Evolutionary conservation across 2,113 vertebrate genomes (phyloP).

Genomic region (Mustela nigripes): DNA sequence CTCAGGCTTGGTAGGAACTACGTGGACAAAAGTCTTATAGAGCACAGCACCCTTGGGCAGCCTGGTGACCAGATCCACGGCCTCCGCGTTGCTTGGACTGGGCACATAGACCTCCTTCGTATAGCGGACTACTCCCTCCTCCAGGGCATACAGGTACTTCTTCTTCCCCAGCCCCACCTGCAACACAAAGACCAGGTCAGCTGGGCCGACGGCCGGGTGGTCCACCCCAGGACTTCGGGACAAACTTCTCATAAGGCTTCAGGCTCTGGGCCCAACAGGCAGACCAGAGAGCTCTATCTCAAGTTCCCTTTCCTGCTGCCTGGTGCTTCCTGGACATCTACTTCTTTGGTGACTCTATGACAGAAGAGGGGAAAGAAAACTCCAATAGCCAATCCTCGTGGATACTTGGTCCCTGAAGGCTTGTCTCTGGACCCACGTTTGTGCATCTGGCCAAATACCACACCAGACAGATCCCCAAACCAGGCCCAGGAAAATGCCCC

Average conservation of each 20-base stretch:
- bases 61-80: constrained; percentile 88
- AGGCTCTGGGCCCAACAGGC: background rate
- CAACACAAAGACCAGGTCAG: constrained; percentile 62
- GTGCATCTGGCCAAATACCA: background rate
- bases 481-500: background rate
- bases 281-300: background rate
- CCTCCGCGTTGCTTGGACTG: constrained; percentile 87
- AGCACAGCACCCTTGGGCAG: constrained; percentile 94
- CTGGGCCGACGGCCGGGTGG: accelerated
- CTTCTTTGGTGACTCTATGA: background rate
- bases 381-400: background rate
- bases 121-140: constrained; percentile 93
- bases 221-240: background rate
- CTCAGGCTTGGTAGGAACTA: constrained; percentile 92
- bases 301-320: background rate
- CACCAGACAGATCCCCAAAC: background rate
- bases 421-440: background rate
- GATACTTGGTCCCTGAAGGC: background rate
- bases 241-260: background rate
- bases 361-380: background rate
- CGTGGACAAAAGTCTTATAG: constrained; percentile 96
- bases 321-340: background rate
- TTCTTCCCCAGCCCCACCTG: constrained; percentile 96
- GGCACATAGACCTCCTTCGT: constrained; percentile 97
- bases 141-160: constrained; percentile 94